A percentile compares a stretch with the other conserved stretches of the same genome.
Evolutionary conservation across 2,113 vertebrate species (phyloP).

Genomic region (Tragelaphus scriptus): DNA sequence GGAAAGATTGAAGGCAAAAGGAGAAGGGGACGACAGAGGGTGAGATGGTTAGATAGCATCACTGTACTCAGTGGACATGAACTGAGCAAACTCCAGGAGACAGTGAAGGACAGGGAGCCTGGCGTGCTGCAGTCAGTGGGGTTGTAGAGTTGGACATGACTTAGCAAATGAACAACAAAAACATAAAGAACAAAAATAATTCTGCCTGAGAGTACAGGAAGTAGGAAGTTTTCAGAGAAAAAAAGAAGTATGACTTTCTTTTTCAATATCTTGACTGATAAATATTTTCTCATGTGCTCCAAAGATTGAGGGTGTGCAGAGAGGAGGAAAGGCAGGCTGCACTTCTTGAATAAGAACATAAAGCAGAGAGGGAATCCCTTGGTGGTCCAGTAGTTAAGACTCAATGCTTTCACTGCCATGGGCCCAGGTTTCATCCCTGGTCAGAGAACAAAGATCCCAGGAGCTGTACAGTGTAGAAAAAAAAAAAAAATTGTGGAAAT

Average conservation of each 20-base stretch:
- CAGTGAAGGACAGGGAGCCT: neutral
- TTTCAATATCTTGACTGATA: neutral
- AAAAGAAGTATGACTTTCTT: neutral
- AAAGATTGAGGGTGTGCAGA: neutral
- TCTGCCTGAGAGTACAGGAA: neutral
- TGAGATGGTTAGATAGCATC: neutral
- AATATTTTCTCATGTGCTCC: neutral
- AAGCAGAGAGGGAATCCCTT: neutral
- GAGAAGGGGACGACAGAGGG: neutral
- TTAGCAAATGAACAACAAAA: neutral
- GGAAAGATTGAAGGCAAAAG: neutral
- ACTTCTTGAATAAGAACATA: neutral
- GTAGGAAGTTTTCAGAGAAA: neutral
- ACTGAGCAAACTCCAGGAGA: neutral
- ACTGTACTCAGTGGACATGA: neutral
- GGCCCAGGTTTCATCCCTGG: neutral
- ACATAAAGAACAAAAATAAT: neutral
- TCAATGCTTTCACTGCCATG: neutral
- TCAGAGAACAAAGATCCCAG: neutral
- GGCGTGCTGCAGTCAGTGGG: rapidly evolving
- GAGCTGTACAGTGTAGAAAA: neutral
- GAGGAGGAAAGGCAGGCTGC: neutral
- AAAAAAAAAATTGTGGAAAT: neutral
- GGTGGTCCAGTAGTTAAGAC: neutral
- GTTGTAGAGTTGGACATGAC: neutral